Base-by-base conservation (phyloP, 2,797 vertebrate genomes). In the Centropyge bicolor region DNA sequence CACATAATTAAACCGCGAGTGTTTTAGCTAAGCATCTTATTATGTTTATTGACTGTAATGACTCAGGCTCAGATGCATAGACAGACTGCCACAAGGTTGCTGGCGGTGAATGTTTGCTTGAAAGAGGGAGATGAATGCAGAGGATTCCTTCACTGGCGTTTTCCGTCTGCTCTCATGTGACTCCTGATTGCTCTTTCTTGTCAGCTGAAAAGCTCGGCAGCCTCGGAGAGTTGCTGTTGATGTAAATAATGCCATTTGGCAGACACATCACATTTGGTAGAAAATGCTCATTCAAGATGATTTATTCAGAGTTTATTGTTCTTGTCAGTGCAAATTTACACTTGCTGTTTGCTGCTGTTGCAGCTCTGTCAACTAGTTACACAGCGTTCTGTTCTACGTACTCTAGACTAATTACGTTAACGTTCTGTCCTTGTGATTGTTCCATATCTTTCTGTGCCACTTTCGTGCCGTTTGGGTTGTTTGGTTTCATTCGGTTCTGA, bases 291-390 rank as follows among this genome's bases (percentile, higher is more conserved):
- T 81, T 82, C 63, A n/a, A 45, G 74, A 66, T 85, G 81, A 90
- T 90, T 92, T 83, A 91, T 89, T 80, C 76, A 0, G 65, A 80
- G 78, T 89, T 90, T 89, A 89, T 87, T 90, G 84, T 81, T 88
- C 66, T 72, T 87, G 91, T 92, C 89, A 27, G 43, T 6, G 68
- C 65, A 86, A 59, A 90, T 90, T 90, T 88, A 74, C 64, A 55
- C 70, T 82, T 24, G 63, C 63, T 67, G 83, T 75, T 82, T 80
- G 74, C 76, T 40, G 56, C 67, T 40, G 36, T 76, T 64, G 66
- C 70, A 60, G 59, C 75, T 60, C 70, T 74, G 66, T 86, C 84
- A 83, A 31, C 67, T 43, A 70, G 70, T 63, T 62, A 41, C 51
- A 41, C 62, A n/a, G 49, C 17, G 19, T 52, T 35, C 24, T 63